Base-by-base conservation (phyloP, 2,888 invertebrate genomes). In the Reticulitermes lucifugus region DNA sequence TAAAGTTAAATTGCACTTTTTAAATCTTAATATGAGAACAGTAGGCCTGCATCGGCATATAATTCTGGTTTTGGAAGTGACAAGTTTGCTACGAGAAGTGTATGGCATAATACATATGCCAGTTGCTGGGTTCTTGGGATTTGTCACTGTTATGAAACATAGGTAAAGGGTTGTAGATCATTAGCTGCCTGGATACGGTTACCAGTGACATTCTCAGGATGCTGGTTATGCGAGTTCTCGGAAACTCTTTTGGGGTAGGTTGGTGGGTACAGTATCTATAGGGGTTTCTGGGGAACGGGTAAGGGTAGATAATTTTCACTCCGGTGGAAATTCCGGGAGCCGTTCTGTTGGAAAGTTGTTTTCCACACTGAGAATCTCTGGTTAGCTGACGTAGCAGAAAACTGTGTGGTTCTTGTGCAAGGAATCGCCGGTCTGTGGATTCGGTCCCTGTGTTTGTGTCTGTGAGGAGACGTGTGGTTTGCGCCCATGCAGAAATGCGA, bases 301-400 rank as follows among this genome's bases (percentile, higher is more conserved):
- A 79, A 29, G 29, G 46, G 70, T 21, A 81, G 65, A 81, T 81
- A 81, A 70, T 81, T 81, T 81, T 81, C 81, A 65, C 70, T 43
- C 70, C 25, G 70, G 81, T 81, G 81, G 81, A 70, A 25, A 41
- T 59, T 81, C 81, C 65, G 70, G 81, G 70, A 21, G 43, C 70
- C 70, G 41, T 70, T 22, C 5, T 70, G 46, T 25, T 70, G 81
- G 81, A 81, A 81, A 81, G 81, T 81, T 81, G 70, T 21, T 81
- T 81, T 81, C 81, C 81, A 81, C 81, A 65, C 65, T 65, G 43
- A 65, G 43, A 65, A 65, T 22, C 81, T n/a, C 81, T 81, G 81
- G 81, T 81, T 81, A 81, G 81, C 81, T 70, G 70, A 81, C 81
- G 81, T 81, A 25, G 81, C 81, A 65, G 59, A 81, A 81, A 81